Conservation (phyloP, 1,140 invertebrate genomes). For the Drosophila willistoni region DNA sequence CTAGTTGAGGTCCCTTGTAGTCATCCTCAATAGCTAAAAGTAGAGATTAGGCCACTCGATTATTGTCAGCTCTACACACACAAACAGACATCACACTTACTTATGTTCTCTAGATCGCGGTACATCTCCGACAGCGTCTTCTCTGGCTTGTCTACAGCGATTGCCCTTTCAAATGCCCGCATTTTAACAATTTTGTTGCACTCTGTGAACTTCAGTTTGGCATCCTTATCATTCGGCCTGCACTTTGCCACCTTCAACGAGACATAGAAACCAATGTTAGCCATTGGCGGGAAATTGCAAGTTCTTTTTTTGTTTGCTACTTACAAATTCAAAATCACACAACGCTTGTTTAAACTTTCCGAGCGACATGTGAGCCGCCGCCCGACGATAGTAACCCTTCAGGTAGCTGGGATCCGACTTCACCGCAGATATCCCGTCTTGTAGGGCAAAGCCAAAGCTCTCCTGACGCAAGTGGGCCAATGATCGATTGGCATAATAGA, state of each 20-base stretch:
- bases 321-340: constrained; percentile 96
- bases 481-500: constrained; percentile 97
- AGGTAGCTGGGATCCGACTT: constrained; percentile 95
- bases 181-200: constrained; percentile 98
- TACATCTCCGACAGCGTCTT: constrained; percentile 92
- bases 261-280: not conserved
- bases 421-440: constrained; percentile 96
- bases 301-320: constrained; percentile 20
- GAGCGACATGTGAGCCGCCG: constrained; percentile 97
- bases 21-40: constrained; percentile 94
- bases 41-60: not conserved
- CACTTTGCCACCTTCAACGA: constrained; percentile 88
- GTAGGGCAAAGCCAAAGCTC: constrained; percentile 96
- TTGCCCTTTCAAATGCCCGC: constrained; percentile 98
- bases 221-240: constrained; percentile 96
- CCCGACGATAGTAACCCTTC: constrained; percentile 97
- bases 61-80: no score
- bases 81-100: constrained; percentile 86
- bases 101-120: constrained; percentile 95
- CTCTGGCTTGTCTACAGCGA: constrained; percentile 94
- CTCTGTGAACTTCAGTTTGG: constrained; percentile 95
- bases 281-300: not conserved
- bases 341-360: constrained; percentile 98
- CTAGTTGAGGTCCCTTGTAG: constrained; percentile 95
- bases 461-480: constrained; percentile 96